These are phyloP conservation scores for Pachyuromys duprasi DNA, from an alignment of 2,797 vertebrate genomes.

Conservation along the genomic window DNA sequence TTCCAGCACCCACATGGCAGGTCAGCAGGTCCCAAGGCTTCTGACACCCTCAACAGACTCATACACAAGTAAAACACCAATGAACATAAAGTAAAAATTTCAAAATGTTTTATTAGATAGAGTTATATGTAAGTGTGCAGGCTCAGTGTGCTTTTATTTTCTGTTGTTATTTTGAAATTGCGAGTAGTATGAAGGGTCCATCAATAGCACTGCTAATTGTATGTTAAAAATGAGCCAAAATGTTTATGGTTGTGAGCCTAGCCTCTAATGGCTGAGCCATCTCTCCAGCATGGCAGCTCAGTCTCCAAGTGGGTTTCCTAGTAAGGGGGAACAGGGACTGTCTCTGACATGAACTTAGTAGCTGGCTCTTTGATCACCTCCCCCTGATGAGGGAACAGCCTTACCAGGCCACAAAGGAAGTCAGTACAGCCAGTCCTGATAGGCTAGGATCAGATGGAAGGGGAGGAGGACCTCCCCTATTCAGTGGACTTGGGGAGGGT, in stretches of 20 bases:
- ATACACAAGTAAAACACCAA: neutral
- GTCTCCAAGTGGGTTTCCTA: too few species aligned
- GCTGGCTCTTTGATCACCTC: too few species aligned
- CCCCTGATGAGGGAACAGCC: too few species aligned
- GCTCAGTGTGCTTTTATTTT: neutral
- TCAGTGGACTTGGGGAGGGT: too few species aligned
- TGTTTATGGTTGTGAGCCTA: neutral
- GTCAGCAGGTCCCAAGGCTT: neutral
- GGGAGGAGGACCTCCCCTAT: too few species aligned
- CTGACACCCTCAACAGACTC: neutral
- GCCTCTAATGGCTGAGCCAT: too few species aligned
- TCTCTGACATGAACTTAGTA: too few species aligned
- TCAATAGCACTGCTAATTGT: neutral
- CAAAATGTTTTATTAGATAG: neutral
- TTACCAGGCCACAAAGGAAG: too few species aligned
- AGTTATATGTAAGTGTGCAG: neutral
- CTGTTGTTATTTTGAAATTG: neutral
- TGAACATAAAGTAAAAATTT: neutral
- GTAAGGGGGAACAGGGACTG: too few species aligned
- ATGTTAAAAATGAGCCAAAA: slow-evolving; percentile 29
- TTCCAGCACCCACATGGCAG: neutral
- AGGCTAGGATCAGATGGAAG: too few species aligned
- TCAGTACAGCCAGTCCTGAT: too few species aligned
- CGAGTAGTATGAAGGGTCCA: neutral
- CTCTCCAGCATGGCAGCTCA: too few species aligned